Evolutionary conservation across 2,888 invertebrate genomes (phyloP), one percentile per base, ranked within the genome.

Genomic region (Mellilla xanthometata): DNA sequence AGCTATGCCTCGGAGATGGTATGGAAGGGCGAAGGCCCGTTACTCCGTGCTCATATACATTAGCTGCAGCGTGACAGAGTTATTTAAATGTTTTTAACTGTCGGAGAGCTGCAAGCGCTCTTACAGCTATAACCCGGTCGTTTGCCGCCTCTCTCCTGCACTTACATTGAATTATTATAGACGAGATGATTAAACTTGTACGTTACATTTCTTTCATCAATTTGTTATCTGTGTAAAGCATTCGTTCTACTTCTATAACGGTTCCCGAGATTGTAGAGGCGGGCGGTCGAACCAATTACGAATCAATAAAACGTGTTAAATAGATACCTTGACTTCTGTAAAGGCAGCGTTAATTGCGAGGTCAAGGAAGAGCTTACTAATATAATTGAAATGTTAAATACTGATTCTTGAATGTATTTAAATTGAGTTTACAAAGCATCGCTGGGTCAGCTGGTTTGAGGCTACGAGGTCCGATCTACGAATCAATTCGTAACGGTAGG

Each of bases 41-140:
- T 87, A 86, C 59, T 63, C 66, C 60, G 63, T 68, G 58, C 73
- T 70, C 64, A 68, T 72, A 67, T 68, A 72, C 68, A 78, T 81
- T 75, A 76, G 68, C 64, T 51, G 58, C 69, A 68, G 68, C 82
- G 73, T 81, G 78, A 81, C 78, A 80, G 76, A 76, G 72, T 75
- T 79, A 82, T 83, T 84, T 83, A 80, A 81, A 82, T 81, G 73
- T 67, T 67, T 75, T 60, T 83, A 81, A 84, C 82, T 77, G 83
- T 81, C 66, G 66, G 72, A 60, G 68, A 74, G 71, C 64, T 24
- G 6, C 15, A 6, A 19, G 15, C 15, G 15, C 15, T 19, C 6
- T 19, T 5, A 19, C 15, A 5, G 63, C 61, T 62, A 65, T 80
- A 78, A 81, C 76, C 72, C 68, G 72, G 80, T 72, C 72, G 69